A percentile compares a stretch with the other conserved stretches of the same genome.
Evolutionary conservation across 2,113 vertebrate genomes (phyloP).

Genomic region (Lipotes vexillifer): DNA sequence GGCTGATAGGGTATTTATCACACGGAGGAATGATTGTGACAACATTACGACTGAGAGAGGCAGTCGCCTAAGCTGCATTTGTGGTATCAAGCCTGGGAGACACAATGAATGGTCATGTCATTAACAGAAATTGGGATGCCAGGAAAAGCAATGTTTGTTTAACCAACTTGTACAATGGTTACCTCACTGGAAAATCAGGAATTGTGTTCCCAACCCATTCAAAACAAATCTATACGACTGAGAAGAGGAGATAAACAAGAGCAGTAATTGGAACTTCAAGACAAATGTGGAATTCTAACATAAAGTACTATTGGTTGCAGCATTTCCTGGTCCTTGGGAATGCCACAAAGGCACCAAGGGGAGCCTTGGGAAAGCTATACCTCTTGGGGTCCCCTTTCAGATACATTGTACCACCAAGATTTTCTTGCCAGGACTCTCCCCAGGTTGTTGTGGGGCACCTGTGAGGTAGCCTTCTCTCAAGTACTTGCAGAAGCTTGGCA

Average conservation of each 20-base stretch:
- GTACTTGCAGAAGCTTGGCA: neutral
- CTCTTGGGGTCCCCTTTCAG: too few relatives aligned
- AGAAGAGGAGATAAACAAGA: neutral
- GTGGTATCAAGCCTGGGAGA: neutral
- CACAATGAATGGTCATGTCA: neutral
- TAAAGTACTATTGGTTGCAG: neutral
- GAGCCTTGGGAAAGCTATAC: rapidly evolving
- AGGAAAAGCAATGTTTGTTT: neutral
- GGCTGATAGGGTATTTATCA: neutral
- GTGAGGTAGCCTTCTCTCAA: neutral
- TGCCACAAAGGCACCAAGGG: neutral
- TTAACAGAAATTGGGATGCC: neutral
- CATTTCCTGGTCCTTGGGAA: neutral
- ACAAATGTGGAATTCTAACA: neutral
- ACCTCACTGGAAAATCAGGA: neutral
- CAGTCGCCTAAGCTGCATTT: neutral
- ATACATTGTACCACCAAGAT: rapidly evolving
- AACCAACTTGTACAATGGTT: neutral
- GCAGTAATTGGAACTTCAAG: neutral
- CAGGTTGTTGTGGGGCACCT: neutral
- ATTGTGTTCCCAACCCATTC: neutral
- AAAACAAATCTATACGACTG: neutral
- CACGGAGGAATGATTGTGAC: neutral
- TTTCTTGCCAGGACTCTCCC: neutral
- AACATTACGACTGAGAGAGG: neutral